Evolutionary conservation across 2,888 invertebrate species (phyloP).

Genomic region (Trissonchulus latispiculum): DNA sequence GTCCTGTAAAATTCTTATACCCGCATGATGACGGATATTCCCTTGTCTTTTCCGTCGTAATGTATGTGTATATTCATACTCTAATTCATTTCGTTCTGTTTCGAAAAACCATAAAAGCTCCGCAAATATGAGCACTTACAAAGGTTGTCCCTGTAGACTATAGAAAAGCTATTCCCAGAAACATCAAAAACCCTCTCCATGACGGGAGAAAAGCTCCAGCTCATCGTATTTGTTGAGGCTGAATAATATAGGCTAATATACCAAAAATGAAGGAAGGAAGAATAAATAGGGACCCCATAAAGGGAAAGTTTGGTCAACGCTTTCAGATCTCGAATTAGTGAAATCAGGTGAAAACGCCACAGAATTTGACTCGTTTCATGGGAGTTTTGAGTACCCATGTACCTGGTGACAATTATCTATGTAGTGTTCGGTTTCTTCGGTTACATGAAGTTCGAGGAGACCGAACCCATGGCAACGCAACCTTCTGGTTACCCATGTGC

Average conservation of each 20-base stretch:
- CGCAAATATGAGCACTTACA: conserved; percentile 30
- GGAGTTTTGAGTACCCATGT: conserved; percentile 79
- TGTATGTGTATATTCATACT: too few relatives aligned
- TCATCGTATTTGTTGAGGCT: conserved; percentile 18
- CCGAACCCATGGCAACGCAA: too few relatives aligned
- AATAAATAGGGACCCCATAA: conserved; percentile 38
- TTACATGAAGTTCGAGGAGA: conserved; percentile 77
- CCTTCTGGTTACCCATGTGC: too few relatives aligned
- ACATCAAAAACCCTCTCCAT: conserved; percentile 34
- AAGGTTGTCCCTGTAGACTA: conserved; percentile 40
- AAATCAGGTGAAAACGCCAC: conserved; percentile 77
- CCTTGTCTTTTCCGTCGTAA: too few relatives aligned
- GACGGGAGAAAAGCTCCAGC: conserved; percentile 32
- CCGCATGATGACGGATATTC: too few relatives aligned
- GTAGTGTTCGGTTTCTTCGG: conserved; percentile 81
- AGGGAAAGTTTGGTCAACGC: conserved; percentile 33
- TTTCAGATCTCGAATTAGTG: conserved; percentile 83
- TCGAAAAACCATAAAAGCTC: too few relatives aligned
- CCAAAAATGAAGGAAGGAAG: conserved; percentile 32
- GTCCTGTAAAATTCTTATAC: too few relatives aligned
- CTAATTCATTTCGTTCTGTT: too few relatives aligned
- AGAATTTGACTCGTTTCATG: conserved; percentile 69
- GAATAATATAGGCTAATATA: conserved; percentile 32
- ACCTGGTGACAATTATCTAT: conserved; percentile 68
- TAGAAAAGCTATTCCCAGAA: conserved; percentile 37